Base-by-base conservation (phyloP, 2,888 invertebrate genomes). In the Amiota minor region DNA sequence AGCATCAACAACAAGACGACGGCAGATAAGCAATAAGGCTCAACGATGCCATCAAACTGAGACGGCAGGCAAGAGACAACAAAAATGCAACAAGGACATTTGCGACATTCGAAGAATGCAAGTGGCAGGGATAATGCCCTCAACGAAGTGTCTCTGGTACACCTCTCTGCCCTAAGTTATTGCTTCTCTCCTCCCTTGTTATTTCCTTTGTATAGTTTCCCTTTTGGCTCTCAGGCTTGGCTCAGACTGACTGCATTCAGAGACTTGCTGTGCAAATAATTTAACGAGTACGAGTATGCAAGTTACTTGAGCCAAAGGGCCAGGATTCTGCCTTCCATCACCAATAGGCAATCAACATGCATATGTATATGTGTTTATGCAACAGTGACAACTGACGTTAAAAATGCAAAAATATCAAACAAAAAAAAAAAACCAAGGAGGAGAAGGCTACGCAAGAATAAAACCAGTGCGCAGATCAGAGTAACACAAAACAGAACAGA, bases 11-110 rank as follows among this genome's bases (percentile, higher is more conserved):
- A 23, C 23, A 23, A 2, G 2, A 59, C 11, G 59, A 11, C 20
- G 59, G 20, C 4, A 12, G 18, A 56, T 16, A 59, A 20, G 20
- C 9, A 59, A 20, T 20, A 0, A 16, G 59, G 11, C 18, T 20
- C 18, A 50, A 35, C 35, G 35, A 35, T 35, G 35, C 35, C 35
- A 35, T 35, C 35, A 35, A 35, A 35, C 14, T 50, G 59, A 18
- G 59, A 1, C 20, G 23, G 20, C 11, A 18, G 20, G 49, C 20
- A 67, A 67, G 56, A 8, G 56, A 14, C 46, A 18, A 12, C 23
- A 62, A 71, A 62, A 62, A 59, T 62, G 62, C 64, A 75, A 74
- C 75, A 74, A 77, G 72, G 72, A 72, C 75, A 75, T 77, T 75
- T 74, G 68, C 70, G 65, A 72, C 71, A 69, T 75, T 70, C 67